A percentile compares a stretch with the other conserved stretches of the same genome.
Conservation (phyloP, 2,113 vertebrate genomes). For the Caracal caracal region DNA sequence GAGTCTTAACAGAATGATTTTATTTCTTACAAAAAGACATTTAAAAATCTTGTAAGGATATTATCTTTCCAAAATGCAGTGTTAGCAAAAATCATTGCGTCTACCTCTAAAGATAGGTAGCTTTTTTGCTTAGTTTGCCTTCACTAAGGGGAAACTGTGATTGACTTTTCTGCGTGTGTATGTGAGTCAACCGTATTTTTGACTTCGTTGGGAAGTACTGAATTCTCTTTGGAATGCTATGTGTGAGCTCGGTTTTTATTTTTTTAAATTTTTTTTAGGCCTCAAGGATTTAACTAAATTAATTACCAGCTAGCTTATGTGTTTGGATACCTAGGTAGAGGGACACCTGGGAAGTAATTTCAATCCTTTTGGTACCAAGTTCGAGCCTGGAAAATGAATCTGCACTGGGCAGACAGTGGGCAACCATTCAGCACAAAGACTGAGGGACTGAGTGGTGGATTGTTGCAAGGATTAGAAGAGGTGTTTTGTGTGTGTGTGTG, state of each 20-base stretch:
- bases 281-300: neutral
- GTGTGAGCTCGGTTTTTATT: neutral
- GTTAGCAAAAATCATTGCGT: neutral
- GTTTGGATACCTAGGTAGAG: neutral
- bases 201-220: neutral
- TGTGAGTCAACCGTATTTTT: neutral
- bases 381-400: neutral
- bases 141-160: neutral
- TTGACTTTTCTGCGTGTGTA: neutral
- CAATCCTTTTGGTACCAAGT: neutral
- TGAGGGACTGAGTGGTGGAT: neutral
- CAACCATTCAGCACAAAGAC: neutral
- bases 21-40: neutral
- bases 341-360: neutral
- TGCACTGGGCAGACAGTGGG: neutral
- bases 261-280: neutral
- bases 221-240: neutral
- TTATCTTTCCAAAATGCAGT: neutral
- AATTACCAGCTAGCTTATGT: neutral
- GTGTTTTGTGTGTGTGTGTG: neutral
- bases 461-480: neutral
- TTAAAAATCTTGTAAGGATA: neutral
- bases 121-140: neutral
- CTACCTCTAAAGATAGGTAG: neutral
- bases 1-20: slow-evolving; percentile 5